Percentiles rank a stretch among this genome's conserved stretches.
Conservation (phyloP, 2,797 vertebrate genomes). For the Gambelia wislizenii region DNA sequence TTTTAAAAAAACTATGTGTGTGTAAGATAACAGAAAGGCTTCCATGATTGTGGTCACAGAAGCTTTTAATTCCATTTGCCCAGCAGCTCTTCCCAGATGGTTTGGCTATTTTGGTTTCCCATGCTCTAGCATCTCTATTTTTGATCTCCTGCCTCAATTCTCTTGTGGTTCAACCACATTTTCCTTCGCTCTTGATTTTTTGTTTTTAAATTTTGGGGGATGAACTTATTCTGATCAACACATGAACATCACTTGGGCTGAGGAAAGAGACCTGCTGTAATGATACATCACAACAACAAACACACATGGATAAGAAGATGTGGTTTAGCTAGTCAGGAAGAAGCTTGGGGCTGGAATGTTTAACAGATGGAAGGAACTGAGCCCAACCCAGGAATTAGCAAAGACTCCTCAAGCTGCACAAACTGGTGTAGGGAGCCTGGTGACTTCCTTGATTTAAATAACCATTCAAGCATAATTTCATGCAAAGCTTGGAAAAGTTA, state of each 20-base stretch:
- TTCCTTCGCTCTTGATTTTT: slow-evolving; percentile 42
- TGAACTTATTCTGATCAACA: slow-evolving; percentile 70
- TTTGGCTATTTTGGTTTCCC: slow-evolving; percentile 67
- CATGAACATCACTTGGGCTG: slow-evolving; percentile 59
- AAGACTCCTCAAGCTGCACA: not conserved
- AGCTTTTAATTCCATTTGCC: slow-evolving; percentile 65
- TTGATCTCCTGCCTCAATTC: slow-evolving; percentile 74
- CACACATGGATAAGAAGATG: slow-evolving; percentile 49
- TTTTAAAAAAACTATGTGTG: not conserved
- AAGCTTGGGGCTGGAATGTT: slow-evolving; percentile 46
- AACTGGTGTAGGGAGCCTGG: not conserved
- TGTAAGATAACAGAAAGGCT: slow-evolving; percentile 29
- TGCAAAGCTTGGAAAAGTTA: too few species aligned
- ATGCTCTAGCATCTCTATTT: slow-evolving; percentile 72
- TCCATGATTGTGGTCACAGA: slow-evolving; percentile 41
- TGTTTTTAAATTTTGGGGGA: not conserved
- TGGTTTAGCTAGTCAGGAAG: slow-evolving; percentile 61
- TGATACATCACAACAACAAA: slow-evolving; percentile 66
- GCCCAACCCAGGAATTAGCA: not conserved
- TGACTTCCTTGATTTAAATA: slow-evolving; percentile 11
- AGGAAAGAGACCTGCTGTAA: slow-evolving; percentile 58
- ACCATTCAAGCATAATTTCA: not conserved
- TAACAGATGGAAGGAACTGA: slow-evolving; percentile 40
- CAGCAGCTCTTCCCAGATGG: slow-evolving; percentile 72
- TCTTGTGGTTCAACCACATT: slow-evolving; percentile 73